Conservation (phyloP, 1,140 invertebrate species). For the Cotesia vestalis region DNA sequence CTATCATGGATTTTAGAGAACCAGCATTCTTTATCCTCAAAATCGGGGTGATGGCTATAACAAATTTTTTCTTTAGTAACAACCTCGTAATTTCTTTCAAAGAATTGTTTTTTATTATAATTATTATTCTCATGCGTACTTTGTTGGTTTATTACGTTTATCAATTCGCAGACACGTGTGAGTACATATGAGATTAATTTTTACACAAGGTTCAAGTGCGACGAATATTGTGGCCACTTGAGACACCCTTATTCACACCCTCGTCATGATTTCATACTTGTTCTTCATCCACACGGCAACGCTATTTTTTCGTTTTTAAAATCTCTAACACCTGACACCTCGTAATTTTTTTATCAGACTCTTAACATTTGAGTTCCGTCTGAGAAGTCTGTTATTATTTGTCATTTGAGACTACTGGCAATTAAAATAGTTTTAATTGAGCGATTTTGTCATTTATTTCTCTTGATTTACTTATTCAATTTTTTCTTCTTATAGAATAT, state of each 20-base stretch:
- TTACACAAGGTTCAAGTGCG: slow-evolving; percentile 36
- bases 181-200: slow-evolving; percentile 49
- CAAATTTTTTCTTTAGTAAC: too few relatives aligned
- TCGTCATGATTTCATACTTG: slow-evolving; percentile 46
- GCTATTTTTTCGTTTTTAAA: slow-evolving; percentile 26
- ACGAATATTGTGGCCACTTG: slow-evolving; percentile 49
- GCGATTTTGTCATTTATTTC: not conserved
- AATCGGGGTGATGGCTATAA: too few relatives aligned
- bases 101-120: not conserved
- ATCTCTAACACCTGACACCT: not conserved
- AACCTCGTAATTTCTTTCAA: too few relatives aligned
- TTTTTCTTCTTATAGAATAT: too few relatives aligned
- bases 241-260: slow-evolving; percentile 59
- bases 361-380: slow-evolving; percentile 38
- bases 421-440: not conserved
- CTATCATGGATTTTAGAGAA: not conserved
- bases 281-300: slow-evolving; percentile 36
- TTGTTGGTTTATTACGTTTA: not conserved
- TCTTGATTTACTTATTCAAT: not conserved
- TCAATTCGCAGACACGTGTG: not conserved
- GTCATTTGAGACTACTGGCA: slow-evolving; percentile 17
- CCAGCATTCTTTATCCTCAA: too few relatives aligned
- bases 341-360: not conserved
- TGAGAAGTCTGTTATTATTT: slow-evolving; percentile 40
- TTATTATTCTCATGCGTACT: not conserved